Evolutionary conservation across 2,888 invertebrate species (phyloP).

Genomic region (Thymelicus lineola): DNA sequence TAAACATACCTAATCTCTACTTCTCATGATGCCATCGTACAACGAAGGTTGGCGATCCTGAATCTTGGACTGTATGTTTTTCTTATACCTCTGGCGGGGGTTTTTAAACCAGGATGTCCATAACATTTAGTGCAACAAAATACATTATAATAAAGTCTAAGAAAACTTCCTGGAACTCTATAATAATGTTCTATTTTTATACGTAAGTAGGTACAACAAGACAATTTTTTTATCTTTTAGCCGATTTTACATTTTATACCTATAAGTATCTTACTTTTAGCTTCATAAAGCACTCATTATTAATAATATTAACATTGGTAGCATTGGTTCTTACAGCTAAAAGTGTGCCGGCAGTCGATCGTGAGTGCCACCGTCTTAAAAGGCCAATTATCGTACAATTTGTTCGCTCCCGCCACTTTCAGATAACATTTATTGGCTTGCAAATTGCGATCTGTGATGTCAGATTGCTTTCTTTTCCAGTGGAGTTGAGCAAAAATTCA

Average conservation of each 20-base stretch:
- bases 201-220: no score
- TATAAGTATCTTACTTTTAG: neutral
- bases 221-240: no score
- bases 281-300: neutral
- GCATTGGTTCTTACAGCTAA: conserved; percentile 13
- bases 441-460: conserved; percentile 57
- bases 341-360: conserved; percentile 7
- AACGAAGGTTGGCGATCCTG: no score
- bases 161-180: no score
- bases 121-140: no score
- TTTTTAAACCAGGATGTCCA: no score
- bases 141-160: no score
- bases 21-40: no score
- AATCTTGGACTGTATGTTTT: no score
- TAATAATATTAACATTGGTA: neutral
- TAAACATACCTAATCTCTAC: no score
- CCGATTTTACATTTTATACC: neutral
- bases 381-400: conserved; percentile 82
- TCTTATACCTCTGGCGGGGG: no score
- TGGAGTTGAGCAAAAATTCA: conserved; percentile 56
- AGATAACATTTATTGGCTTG: conserved; percentile 72
- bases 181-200: no score
- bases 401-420: conserved; percentile 58
- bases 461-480: conserved; percentile 56
- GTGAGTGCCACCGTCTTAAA: conserved; percentile 60